Conservation (phyloP, 2,113 vertebrate species). For the Menura novaehollandiae region DNA sequence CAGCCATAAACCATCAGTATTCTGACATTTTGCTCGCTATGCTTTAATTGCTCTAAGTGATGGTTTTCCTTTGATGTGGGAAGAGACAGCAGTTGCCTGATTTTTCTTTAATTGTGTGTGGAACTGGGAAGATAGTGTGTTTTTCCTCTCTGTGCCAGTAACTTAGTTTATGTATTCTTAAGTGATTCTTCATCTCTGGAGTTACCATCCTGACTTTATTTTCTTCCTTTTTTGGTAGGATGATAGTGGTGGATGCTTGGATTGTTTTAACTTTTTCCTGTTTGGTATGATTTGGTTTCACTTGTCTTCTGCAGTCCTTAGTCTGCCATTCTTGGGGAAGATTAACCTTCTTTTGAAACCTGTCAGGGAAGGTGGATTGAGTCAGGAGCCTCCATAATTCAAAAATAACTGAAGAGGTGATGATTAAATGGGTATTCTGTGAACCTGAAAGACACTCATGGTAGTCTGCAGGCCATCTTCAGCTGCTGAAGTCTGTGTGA, state of each 20-base stretch:
- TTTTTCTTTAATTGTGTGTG: not conserved
- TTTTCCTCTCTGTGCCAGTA: not conserved
- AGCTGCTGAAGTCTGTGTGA: not conserved
- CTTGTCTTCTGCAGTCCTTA: not conserved
- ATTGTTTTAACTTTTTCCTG: not conserved
- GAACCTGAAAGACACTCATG: not conserved
- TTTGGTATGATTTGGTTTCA: not conserved
- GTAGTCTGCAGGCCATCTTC: not conserved
- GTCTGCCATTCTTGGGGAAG: not conserved
- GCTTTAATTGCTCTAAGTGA: not conserved
- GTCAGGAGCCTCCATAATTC: not conserved
- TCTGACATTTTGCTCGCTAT: not conserved
- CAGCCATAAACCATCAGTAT: not conserved
- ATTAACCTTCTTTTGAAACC: not conserved
- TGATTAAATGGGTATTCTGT: not conserved
- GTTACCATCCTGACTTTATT: not conserved
- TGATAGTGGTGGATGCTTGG: fast-evolving
- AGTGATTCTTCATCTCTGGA: not conserved
- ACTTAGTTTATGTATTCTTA: not conserved
- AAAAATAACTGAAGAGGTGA: not conserved
- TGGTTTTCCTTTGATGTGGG: not conserved
- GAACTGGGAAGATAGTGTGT: not conserved
- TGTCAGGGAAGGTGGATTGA: not conserved
- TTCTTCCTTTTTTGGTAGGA: not conserved
- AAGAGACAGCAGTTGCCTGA: not conserved